Conservation (phyloP, 2,888 invertebrate genomes). For the Polymixis flavicincta region DNA sequence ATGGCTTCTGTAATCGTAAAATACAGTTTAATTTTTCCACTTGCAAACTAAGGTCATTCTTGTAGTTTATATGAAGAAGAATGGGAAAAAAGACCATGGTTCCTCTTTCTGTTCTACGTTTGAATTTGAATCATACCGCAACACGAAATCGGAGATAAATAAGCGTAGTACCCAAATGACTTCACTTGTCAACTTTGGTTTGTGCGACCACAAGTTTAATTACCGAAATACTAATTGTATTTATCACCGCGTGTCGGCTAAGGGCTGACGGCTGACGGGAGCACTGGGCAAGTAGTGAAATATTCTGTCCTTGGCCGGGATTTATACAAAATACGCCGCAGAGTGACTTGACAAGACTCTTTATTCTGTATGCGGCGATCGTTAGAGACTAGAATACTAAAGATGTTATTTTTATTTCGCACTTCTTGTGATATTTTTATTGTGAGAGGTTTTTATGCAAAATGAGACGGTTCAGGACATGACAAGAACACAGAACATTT, state of each 20-base stretch:
- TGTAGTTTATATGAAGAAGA: neutral
- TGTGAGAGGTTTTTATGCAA: neutral
- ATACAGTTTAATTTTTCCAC: too few relatives aligned
- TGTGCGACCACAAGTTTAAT: slow-evolving; percentile 44
- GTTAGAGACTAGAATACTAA: slow-evolving; percentile 17
- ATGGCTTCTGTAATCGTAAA: too few relatives aligned
- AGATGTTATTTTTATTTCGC: slow-evolving; percentile 9
- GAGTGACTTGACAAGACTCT: slow-evolving; percentile 31
- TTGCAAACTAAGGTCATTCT: neutral
- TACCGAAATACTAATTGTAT: slow-evolving; percentile 44
- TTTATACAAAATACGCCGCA: slow-evolving; percentile 43
- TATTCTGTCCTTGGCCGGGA: slow-evolving; percentile 50
- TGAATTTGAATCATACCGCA: neutral
- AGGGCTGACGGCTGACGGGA: slow-evolving; percentile 24
- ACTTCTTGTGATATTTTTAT: neutral
- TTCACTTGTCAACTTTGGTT: too few relatives aligned
- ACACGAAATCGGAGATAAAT: slow-evolving; percentile 4
- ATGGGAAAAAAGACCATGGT: neutral
- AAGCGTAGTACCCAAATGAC: neutral
- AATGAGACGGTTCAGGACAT: neutral
- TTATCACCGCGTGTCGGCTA: slow-evolving; percentile 25
- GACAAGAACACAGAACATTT: slow-evolving; percentile 1
- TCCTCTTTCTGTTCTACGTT: neutral
- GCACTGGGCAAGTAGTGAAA: slow-evolving; percentile 30
- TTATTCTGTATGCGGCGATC: slow-evolving; percentile 19